Evolutionary conservation across 1,140 invertebrate genomes (phyloP), one percentile per base, ranked within the genome.

Genomic region (Sogatella furcifera): DNA sequence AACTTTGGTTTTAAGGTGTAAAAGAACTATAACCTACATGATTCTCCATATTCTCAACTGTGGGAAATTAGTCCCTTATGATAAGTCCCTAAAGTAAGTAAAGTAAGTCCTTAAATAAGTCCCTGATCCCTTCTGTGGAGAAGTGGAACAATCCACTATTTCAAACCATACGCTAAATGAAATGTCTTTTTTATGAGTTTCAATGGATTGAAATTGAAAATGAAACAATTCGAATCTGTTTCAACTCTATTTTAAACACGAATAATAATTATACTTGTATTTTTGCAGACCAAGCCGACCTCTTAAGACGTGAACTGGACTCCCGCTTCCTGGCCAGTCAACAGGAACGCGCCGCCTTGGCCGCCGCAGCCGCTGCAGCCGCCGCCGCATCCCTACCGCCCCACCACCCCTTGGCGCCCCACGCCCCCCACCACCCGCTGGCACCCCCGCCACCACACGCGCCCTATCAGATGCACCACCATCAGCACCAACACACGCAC

Each of bases 401-500:
- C 74, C 90, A 92, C 76, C 90, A 92, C 78, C 89, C 3, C 11
- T 2, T 9, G 34, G 5, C 11, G 34, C 83, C 86, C 17, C 90
- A 86, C 71, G 76, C 11, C 31, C 83, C 86, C 17, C 90, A 92
- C 74, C 90, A 92, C 76, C 90, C n/a, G n/a, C n/a, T n/a, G n/a
- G 34, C 34, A 38, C 5, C 3, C 11, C 9, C 2, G 34, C 34
- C 11, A 31, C 83, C 86, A 17, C 90, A 86, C 71, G 76, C 11
- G 34, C 83, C 86, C 17, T 91, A 86, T 71, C 76, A 92, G 73
- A 85, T 92, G 81, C 90, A 92, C 74, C 90, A 92, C 76, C 90
- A 92, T 78, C 89, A 92, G 71, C 89, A 92, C 74, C 89, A 92
- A 68, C 89, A 92, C 72, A 90, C 89, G 22, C 91, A 95, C 73